Percentiles rank a stretch among this genome's conserved stretches.
phyloP scores from a whole-genome alignment of 2,797 vertebrate genomes.

The Sitta carolinensis region DNA sequence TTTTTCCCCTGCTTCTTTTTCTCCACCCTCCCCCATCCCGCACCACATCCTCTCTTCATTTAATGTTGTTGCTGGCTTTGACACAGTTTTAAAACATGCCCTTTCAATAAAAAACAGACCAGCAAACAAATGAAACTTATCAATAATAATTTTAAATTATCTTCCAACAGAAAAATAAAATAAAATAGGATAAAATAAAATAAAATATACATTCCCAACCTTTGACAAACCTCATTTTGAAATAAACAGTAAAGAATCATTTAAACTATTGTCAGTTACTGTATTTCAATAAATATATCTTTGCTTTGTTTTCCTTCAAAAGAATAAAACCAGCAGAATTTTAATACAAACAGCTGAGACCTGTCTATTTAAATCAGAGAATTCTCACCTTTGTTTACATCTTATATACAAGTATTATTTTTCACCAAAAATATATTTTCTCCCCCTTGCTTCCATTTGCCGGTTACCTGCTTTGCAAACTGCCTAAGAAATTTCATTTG shows the following conservation, averaged over 20 bases:
- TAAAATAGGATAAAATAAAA: neutral
- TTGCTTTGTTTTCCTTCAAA: constrained; percentile 10
- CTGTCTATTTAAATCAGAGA: constrained; percentile 12
- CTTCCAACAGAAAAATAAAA: constrained; percentile 9
- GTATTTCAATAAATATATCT: constrained; percentile 11
- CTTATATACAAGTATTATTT: neutral
- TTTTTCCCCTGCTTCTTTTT: constrained; percentile 2
- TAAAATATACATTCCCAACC: neutral
- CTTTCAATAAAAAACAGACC: constrained; percentile 59
- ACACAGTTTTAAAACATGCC: constrained; percentile 32
- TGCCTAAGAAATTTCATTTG: constrained; percentile 43
- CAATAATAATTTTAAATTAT: constrained; percentile 51
- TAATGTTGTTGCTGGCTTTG: constrained; percentile 17
- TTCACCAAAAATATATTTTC: neutral
- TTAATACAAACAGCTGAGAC: constrained; percentile 32
- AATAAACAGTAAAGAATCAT: constrained; percentile 55
- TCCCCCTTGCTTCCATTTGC: neutral
- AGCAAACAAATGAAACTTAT: constrained; percentile 59
- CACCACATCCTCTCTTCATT: neutral
- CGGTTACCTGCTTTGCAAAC: neutral
- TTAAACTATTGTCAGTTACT: constrained; percentile 31
- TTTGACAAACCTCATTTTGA: constrained; percentile 37
- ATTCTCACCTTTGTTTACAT: neutral
- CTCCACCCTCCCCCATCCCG: neutral
- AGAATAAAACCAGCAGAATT: constrained; percentile 30